These are phyloP conservation scores for Gryon sp. DNA, from an alignment of 1,140 invertebrate genomes.

Conservation along the genomic window DNA sequence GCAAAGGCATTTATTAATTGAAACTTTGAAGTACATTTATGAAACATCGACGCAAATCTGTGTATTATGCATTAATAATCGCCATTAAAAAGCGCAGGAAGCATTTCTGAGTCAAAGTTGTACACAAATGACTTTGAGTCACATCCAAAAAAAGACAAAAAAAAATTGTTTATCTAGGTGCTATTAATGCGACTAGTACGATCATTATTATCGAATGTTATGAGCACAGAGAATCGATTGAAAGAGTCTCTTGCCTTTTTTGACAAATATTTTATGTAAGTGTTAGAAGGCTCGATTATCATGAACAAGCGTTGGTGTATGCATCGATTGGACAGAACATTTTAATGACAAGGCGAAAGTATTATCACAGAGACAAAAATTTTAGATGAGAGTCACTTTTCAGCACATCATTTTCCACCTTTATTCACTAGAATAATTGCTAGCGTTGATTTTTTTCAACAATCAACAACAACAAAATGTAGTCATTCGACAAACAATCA, in stretches of 20 bases:
- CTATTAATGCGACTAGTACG: slow-evolving; percentile 35
- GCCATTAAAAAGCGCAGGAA: neutral
- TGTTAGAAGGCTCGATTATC: slow-evolving; percentile 45
- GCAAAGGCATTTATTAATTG: neutral
- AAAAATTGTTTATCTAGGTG: slow-evolving; percentile 27
- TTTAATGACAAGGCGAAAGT: slow-evolving; percentile 11
- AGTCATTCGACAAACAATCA: slow-evolving; percentile 26
- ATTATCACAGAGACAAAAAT: slow-evolving; percentile 14
- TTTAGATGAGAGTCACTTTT: slow-evolving; percentile 15
- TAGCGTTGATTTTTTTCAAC: slow-evolving; percentile 29
- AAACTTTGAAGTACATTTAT: neutral
- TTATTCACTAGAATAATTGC: slow-evolving; percentile 32
- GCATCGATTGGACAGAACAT: slow-evolving; percentile 1
- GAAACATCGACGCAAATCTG: neutral
- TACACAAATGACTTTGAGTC: neutral
- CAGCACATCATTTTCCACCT: slow-evolving; percentile 32
- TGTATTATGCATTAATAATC: neutral
- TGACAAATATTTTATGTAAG: slow-evolving; percentile 41
- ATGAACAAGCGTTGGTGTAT: neutral
- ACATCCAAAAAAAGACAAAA: neutral
- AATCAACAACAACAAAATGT: slow-evolving; percentile 13
- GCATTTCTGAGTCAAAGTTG: neutral
- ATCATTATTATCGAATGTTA: slow-evolving; percentile 31
- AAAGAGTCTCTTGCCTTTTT: slow-evolving; percentile 37
- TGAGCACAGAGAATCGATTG: slow-evolving; percentile 12